Percentiles rank a stretch among this genome's conserved stretches.
These are phyloP conservation scores for Clupea harengus DNA, from an alignment of 2,113 vertebrate genomes.

Conservation along the genomic window DNA sequence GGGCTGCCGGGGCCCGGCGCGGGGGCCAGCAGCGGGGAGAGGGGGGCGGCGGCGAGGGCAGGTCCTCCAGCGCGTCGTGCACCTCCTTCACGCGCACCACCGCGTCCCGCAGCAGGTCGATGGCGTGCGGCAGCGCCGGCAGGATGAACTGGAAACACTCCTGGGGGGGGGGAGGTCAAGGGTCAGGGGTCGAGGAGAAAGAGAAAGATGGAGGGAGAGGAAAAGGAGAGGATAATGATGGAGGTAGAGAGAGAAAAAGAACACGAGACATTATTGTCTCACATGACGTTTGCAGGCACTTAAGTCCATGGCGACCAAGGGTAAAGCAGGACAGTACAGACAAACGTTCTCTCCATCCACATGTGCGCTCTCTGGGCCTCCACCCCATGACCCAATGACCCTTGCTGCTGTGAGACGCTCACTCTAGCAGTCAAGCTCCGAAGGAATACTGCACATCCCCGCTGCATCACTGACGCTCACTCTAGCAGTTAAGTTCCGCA, in stretches of 20 bases:
- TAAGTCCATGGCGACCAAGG: too few species aligned
- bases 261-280: too few species aligned
- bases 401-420: too few species aligned
- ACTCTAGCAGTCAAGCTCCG: too few species aligned
- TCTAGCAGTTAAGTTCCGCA: too few species aligned
- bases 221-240: not conserved
- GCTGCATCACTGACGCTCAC: too few species aligned
- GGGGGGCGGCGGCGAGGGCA: slow-evolving; percentile 90
- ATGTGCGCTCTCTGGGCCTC: too few species aligned
- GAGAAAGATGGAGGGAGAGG: not conserved
- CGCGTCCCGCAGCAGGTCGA: slow-evolving; percentile 95
- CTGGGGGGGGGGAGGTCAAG: slow-evolving; percentile 58
- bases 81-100: slow-evolving; percentile 92
- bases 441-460: too few species aligned
- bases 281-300: too few species aligned
- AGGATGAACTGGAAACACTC: slow-evolving; percentile 99
- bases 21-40: slow-evolving; percentile 79
- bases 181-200: slow-evolving; percentile 18
- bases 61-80: slow-evolving; percentile 92
- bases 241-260: not conserved
- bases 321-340: too few species aligned
- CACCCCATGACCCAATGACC: too few species aligned
- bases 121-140: slow-evolving; percentile 97
- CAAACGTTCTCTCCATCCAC: too few species aligned
- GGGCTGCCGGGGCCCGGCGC: slow-evolving; percentile 72